Evolutionary conservation across 2,113 vertebrate genomes (phyloP).

Genomic region (Promerops cafer): DNA sequence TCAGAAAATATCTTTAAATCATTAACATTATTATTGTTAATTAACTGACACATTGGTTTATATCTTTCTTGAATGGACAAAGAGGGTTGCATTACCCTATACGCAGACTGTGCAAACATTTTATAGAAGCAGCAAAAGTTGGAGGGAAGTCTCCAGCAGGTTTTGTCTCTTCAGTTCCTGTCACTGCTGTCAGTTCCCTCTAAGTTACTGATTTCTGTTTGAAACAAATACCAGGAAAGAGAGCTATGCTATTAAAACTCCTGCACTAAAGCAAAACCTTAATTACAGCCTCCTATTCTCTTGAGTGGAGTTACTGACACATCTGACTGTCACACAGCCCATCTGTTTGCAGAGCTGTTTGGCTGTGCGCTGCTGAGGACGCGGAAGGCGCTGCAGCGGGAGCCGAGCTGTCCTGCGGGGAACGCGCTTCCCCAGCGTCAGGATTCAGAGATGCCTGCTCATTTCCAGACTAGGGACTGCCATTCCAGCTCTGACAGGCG

Average conservation of each 20-base stretch:
- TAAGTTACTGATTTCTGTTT: neutral
- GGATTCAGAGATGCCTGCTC: neutral
- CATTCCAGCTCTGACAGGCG: neutral
- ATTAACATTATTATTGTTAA: neutral
- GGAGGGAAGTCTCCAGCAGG: neutral
- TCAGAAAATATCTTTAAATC: neutral
- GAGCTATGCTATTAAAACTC: neutral
- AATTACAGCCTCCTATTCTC: conserved; percentile 4
- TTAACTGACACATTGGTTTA: neutral
- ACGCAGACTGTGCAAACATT: neutral
- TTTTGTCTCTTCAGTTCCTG: neutral
- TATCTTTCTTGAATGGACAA: neutral
- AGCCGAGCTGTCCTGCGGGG: neutral
- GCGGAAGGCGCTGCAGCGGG: neutral
- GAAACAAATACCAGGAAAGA: neutral
- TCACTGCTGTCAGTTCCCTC: neutral
- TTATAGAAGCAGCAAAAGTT: neutral
- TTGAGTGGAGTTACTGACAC: neutral
- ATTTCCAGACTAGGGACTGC: neutral
- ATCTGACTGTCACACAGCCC: neutral
- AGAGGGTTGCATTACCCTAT: fast-evolving
- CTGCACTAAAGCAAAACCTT: neutral
- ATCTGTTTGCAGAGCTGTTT: neutral
- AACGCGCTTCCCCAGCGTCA: neutral
- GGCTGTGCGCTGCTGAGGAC: neutral